Evolutionary conservation across 1,140 invertebrate species (phyloP), one percentile per base, ranked within the genome.

Genomic region (Plodia interpunctella): DNA sequence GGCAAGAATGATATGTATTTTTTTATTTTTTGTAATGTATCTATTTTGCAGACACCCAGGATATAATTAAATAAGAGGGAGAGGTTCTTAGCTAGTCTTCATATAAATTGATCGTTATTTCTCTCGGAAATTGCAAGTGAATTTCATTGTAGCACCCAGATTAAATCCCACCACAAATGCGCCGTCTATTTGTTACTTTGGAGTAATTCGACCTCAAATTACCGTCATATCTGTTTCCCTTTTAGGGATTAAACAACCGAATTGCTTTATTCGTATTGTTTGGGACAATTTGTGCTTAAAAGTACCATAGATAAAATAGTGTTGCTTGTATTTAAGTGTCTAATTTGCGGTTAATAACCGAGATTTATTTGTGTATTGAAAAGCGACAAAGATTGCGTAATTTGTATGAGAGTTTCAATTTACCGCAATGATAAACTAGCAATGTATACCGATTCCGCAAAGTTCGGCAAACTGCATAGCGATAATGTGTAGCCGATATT

Each of bases 161-260:
- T 44, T 44, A 15, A 38, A 44, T 44, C 15, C 38, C 3, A n/a
- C 38, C 38, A 6, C 38, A 44, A 44, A 44, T 15, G 38, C 15
- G 38, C 13, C 38, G 15, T 44, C 10, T 44, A 44, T 44, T 44
- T 44, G 38, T 44, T 44, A 44, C 38, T 44, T 44, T 44, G 38
- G 38, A 44, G 38, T 44, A 44, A 44, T 44, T 44, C 38, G 38
- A 44, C 38, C 38, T 44, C 38, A 44, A 44, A 44, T 44, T 44
- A 44, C 38, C 13, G 15, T 44, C 38, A 44, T 44, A 44, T 44
- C 38, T 44, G 38, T 44, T 15, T 44, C 38, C 38, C 38, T 44
- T 44, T 44, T 44, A 44, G 38, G 38, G 38, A 44, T 44, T 44
- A 44, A 44, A 15, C 38, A 44, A 44, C 13, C 38, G 38, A 44